Evolutionary conservation across 2,888 invertebrate species (phyloP), one percentile per base, ranked within the genome.

Genomic region (Acronicta alni): DNA sequence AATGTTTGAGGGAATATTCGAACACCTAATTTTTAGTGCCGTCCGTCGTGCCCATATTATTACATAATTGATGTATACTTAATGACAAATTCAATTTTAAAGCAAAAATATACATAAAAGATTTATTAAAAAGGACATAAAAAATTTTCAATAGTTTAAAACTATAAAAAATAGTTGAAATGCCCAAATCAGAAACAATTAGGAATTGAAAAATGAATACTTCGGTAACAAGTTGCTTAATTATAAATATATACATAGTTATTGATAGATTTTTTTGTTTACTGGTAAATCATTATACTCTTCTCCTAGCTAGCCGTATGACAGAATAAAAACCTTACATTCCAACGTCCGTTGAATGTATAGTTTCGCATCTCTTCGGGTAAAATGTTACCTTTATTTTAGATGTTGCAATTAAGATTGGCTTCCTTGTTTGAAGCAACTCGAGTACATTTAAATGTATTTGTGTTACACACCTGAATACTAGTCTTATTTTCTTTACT

Each of bases 381-480:
- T 47, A 18, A 54, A 73, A 61, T 61, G 62, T 51, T 44, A 30
- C 37, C 73, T 51, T 59, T 17, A 60, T 59, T 45, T 49, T 54
- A 68, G 74, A 68, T 68, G 62, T 55, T 73, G 67, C 42, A 68
- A 68, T 74, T 68, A 69, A 69, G 43, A 48, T 69, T 48, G 69
- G 63, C 71, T 75, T 74, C 72, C 66, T 63, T 16, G 71, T 74
- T 68, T 69, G 55, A 55, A 61, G 74, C 47, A 73, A 75, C 67
- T 61, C 41, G 55, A 72, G 57, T 57, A 64, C 65, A 57, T 65
- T n/a, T 45, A 6, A 6, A n/a, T 43, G 64, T 58, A 54, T 56
- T 72, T 57, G 44, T 71, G 55, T 72, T 66, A 57, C 51, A 54
- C 54, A 75, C 52, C 39, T 62, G 47, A 55, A 39, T 56, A 56